These are phyloP conservation scores for Burhinus bistriatus DNA, from an alignment of 2,113 vertebrate species.

Conservation along the genomic window DNA sequence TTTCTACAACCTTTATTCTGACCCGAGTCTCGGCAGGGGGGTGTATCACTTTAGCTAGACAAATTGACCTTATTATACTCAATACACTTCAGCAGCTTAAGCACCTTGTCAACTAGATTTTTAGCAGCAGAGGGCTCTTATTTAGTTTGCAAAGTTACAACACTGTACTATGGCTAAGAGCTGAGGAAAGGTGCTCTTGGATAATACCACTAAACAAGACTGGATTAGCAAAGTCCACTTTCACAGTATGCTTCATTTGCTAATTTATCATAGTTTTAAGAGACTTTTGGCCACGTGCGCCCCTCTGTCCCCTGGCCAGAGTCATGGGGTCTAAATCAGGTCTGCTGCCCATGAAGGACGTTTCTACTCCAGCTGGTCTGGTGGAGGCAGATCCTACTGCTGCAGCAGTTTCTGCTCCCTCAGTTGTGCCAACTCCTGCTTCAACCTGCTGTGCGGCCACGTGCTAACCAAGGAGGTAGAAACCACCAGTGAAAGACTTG, in stretches of 20 bases:
- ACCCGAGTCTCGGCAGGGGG: not conserved
- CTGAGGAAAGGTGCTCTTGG: not conserved
- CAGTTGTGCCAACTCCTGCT: not conserved
- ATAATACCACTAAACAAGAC: not conserved
- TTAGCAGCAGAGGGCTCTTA: not conserved
- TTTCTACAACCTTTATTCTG: not conserved
- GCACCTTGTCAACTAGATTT: not conserved
- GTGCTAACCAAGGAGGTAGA: not conserved
- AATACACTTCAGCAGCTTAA: not conserved
- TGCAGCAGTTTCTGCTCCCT: not conserved
- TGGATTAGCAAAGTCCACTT: not conserved
- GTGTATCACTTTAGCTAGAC: not conserved
- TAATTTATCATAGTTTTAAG: not conserved
- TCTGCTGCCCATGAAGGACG: not conserved
- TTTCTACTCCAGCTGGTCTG: not conserved
- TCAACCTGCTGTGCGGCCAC: not conserved
- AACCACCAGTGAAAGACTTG: not conserved
- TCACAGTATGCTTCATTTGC: not conserved
- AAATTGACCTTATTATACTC: not conserved
- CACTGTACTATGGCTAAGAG: not conserved
- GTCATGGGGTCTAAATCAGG: not conserved
- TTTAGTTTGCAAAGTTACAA: not conserved
- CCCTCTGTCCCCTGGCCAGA: not conserved
- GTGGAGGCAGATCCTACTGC: not conserved
- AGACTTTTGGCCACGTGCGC: not conserved